Base-by-base conservation (phyloP, 2,113 vertebrate genomes). In the Colinus virginianus region DNA sequence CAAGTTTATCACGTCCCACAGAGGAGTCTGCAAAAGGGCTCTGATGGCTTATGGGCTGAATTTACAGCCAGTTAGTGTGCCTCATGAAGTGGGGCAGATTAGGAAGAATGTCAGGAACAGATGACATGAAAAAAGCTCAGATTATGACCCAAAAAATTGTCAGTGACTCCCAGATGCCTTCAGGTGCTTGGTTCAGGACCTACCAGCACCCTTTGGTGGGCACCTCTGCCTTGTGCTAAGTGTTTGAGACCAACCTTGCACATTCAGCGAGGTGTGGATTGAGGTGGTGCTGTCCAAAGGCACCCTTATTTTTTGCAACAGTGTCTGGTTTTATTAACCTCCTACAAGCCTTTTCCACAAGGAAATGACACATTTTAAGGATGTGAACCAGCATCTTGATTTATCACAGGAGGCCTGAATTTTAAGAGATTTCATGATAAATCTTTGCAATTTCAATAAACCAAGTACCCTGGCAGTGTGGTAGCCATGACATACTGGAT, bases 181-280 rank as follows among this genome's bases (percentile, higher is more conserved):
- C 48, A 63, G 46, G 75, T 28, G 34, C 63, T 87, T 45, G 80
- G 23, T 32, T 74, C 28, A 40, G 51, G 20, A 6, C 25, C 46
- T 40, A 8, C 46, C 3, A 2, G 34, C 4, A 22, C 15, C 43
- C 8, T 49, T 78, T 0, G 4, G 5, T 32, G 56, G 64, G 26
- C 32, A 48, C 4, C 0, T 1, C 4, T 87, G 74, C 26, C 30
- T 82, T 8, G 2, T 8, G 4, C 45, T 28, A 25, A 21, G 13
- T 32, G 30, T 68, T 67, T 84, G 87, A 46, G n/a, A 87, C 30
- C 28, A 56, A 17, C 32, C 20, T 34, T 42, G 58, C 59, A 28
- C 21, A 40, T 53, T 17, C 42, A 13, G 4, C 9, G 8, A 66
- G 53, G 36, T 42, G 25, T 13, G 11, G 22, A 26, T 5, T 48